Evolutionary conservation across 2,113 vertebrate genomes (phyloP).

Genomic region (Laticauda colubrina): DNA sequence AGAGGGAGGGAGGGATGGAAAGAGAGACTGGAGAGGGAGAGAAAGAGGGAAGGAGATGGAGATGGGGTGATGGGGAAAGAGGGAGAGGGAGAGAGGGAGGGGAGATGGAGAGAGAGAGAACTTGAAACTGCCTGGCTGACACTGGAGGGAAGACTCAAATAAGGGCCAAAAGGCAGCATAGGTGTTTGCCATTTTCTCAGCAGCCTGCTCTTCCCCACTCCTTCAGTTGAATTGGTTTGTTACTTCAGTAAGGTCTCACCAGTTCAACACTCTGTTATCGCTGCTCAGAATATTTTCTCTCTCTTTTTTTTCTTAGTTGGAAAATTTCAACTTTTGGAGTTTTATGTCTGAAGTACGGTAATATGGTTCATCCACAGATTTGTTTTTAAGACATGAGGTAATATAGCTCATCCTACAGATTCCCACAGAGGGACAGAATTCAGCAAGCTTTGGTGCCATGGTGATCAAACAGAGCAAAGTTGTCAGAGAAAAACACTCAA

Average conservation of each 20-base stretch:
- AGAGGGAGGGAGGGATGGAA: no score
- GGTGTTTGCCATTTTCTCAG: not conserved
- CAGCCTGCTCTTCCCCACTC: not conserved
- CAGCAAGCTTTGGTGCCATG: not conserved
- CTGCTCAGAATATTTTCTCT: not conserved
- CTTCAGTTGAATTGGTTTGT: not conserved
- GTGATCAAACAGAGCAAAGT: not conserved
- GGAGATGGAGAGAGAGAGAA: no score
- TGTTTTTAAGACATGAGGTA: not conserved
- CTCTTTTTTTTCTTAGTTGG: not conserved
- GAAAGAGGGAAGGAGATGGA: accelerated
- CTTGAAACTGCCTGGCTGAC: no score
- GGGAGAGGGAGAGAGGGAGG: accelerated
- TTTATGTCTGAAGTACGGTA: not conserved
- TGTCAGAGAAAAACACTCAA: not conserved
- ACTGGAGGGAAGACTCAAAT: no score
- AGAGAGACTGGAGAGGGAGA: no score
- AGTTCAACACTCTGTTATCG: not conserved
- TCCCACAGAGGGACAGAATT: not conserved
- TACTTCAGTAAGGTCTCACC: not conserved
- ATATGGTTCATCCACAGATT: not conserved
- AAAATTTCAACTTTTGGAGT: not conserved
- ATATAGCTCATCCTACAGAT: not conserved
- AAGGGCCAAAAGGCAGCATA: no score
- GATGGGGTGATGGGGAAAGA: no score